These are phyloP conservation scores for Cephus sareptanus DNA, from an alignment of 2,888 invertebrate genomes.

Conservation along the genomic window DNA sequence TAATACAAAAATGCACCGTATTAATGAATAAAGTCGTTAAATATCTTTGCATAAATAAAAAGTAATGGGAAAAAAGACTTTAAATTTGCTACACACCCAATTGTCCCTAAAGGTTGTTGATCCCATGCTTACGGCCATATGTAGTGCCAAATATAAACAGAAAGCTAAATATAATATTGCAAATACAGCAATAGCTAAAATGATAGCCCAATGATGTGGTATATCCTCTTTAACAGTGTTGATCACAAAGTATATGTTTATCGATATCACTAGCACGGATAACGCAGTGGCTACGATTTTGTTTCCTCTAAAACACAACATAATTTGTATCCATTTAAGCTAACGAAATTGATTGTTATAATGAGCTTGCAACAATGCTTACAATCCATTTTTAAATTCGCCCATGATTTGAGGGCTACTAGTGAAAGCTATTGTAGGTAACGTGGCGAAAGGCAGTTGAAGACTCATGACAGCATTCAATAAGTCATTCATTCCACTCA, in stretches of 20 bases:
- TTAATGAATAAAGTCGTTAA: neutral
- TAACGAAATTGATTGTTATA: conserved; percentile 6
- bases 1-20: conserved; percentile 20
- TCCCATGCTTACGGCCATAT: conserved; percentile 78
- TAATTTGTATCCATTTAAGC: conserved; percentile 6
- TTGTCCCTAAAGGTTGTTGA: conserved; percentile 68
- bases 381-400: conserved; percentile 84
- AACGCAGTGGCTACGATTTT: conserved; percentile 76
- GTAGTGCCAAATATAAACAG: conserved; percentile 79
- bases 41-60: conserved; percentile 6
- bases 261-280: conserved; percentile 78
- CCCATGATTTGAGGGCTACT: conserved; percentile 84
- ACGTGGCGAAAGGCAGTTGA: conserved; percentile 87
- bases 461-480: conserved; percentile 89
- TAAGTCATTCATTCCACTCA: conserved; percentile 85
- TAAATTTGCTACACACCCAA: conserved; percentile 61
- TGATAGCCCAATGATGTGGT: conserved; percentile 64
- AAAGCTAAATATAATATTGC: conserved; percentile 77
- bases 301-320: conserved; percentile 71
- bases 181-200: conserved; percentile 68
- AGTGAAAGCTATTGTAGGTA: conserved; percentile 89
- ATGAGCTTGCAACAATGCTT: conserved; percentile 56
- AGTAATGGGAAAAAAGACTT: conserved; percentile 7
- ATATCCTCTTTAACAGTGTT: conserved; percentile 69
- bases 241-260: conserved; percentile 84